Evolutionary conservation across 1,140 invertebrate species (phyloP).

Genomic region (Drosophila nigromelanica): DNA sequence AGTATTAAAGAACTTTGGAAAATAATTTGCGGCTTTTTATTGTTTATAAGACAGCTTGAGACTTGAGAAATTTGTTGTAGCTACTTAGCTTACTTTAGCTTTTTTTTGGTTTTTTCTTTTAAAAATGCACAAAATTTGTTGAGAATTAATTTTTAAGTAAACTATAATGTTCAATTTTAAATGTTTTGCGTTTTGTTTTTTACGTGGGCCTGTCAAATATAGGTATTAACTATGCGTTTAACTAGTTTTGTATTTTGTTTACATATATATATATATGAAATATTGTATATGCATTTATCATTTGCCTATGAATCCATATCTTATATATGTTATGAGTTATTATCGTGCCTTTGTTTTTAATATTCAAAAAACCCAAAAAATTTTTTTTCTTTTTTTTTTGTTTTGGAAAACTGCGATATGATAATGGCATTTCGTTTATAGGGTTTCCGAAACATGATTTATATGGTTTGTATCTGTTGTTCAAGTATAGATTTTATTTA

Average conservation of each 20-base stretch:
- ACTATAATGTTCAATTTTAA: slow-evolving; percentile 44
- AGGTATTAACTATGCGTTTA: slow-evolving; percentile 50
- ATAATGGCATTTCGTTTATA: slow-evolving; percentile 7
- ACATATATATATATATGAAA: slow-evolving; percentile 26
- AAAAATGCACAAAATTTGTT: slow-evolving; percentile 62
- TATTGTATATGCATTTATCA: slow-evolving; percentile 57
- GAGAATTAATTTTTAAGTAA: slow-evolving; percentile 30
- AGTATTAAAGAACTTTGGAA: slow-evolving; percentile 56
- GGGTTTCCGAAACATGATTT: slow-evolving; percentile 26
- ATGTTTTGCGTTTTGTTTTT: slow-evolving; percentile 21
- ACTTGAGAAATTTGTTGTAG: slow-evolving; percentile 53
- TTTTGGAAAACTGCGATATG: slow-evolving; percentile 34
- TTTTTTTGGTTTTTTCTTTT: slow-evolving; percentile 35
- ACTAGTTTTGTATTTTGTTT: slow-evolving; percentile 51
- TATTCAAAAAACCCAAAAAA: slow-evolving; percentile 8
- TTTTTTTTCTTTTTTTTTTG: background rate
- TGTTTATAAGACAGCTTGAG: slow-evolving; percentile 47
- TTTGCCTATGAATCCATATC: slow-evolving; percentile 59
- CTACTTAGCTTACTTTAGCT: slow-evolving; percentile 48
- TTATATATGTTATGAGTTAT: slow-evolving; percentile 20
- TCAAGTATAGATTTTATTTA: slow-evolving; percentile 58
- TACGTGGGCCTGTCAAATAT: slow-evolving; percentile 43
- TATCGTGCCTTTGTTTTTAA: slow-evolving; percentile 3
- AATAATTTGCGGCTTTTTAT: slow-evolving; percentile 25
- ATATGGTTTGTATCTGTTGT: slow-evolving; percentile 30